Conservation (phyloP, 1,140 invertebrate species). For the Bombus sibiricus region DNA sequence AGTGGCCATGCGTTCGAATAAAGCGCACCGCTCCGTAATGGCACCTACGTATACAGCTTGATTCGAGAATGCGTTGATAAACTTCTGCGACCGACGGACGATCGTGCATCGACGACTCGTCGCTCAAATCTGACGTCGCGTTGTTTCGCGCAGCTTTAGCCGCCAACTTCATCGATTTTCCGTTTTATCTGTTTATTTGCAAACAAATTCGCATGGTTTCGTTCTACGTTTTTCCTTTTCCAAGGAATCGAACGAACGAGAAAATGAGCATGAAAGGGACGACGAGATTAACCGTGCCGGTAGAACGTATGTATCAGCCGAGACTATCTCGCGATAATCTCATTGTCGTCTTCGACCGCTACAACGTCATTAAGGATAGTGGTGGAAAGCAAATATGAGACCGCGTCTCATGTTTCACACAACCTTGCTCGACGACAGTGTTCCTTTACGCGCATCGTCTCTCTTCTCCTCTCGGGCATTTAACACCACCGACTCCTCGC, state of each 20-base stretch:
- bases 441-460: constrained; percentile 28
- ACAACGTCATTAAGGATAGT: constrained; percentile 59
- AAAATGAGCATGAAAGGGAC: neutral
- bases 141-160: too few species aligned
- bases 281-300: constrained; percentile 32
- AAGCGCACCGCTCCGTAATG: constrained; percentile 53
- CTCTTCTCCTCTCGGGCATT: neutral
- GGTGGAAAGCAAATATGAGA: constrained; percentile 56
- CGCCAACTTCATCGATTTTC: neutral
- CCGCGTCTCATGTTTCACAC: constrained; percentile 57
- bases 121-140: neutral
- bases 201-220: too few species aligned
- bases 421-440: constrained; percentile 38
- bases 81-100: neutral
- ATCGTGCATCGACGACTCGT: neutral
- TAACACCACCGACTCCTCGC: constrained; percentile 11
- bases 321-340: constrained; percentile 54
- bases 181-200: neutral
- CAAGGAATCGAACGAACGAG: neutral
- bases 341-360: constrained; percentile 53
- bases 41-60: constrained; percentile 50
- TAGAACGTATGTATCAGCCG: constrained; percentile 44
- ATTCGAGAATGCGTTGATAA: constrained; percentile 45
- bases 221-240: too few species aligned
- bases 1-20: constrained; percentile 28